Base-by-base conservation (phyloP, 2,888 invertebrate species). In the Diloba caeruleocephala region DNA sequence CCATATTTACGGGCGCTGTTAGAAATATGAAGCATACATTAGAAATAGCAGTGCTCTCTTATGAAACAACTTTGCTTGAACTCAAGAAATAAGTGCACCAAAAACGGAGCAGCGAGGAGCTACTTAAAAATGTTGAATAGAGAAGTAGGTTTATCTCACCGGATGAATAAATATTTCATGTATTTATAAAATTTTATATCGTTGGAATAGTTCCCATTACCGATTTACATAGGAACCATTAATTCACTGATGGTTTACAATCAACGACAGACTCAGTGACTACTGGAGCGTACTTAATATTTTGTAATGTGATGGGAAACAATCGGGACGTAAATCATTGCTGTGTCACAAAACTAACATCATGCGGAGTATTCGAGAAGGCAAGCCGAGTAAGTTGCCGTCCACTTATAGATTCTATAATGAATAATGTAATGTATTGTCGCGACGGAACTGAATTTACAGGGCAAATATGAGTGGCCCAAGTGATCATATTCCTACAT, bases 401-500 rank as follows among this genome's bases (percentile, higher is more conserved):
- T 57, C 74, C 70, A 69, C 76, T 84, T 74, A 82, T 71, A 79
- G 75, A 81, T 82, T 81, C 82, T 60, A 66, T 82, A 81, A 84
- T 87, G 84, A 84, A 86, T 87, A 85, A 84, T 83, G 82, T 81
- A 81, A 80, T 76, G 71, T 77, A 71, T 79, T 74, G 80, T 76
- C 79, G 78, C 81, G 82, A 76, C 79, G 62, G 65, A 76, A 80
- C 78, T 81, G 71, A 85, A 79, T 88, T 85, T 84, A 85, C 80
- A 83, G 84, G 84, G 79, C 78, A 82, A 81, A 87, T 85, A 87
- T 86, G 84, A 84, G 84, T 83, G 79, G 81, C 72, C 77, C 82
- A 79, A 86, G 82, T 84, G 84, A 88, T 90, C 83, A 88, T 91
- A 89, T 90, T 90, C 81, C 82, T 87, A 88, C 84, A 83, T 84